These are phyloP conservation scores for Anas capensis DNA, from an alignment of 2,797 vertebrate genomes.

Conservation along the genomic window DNA sequence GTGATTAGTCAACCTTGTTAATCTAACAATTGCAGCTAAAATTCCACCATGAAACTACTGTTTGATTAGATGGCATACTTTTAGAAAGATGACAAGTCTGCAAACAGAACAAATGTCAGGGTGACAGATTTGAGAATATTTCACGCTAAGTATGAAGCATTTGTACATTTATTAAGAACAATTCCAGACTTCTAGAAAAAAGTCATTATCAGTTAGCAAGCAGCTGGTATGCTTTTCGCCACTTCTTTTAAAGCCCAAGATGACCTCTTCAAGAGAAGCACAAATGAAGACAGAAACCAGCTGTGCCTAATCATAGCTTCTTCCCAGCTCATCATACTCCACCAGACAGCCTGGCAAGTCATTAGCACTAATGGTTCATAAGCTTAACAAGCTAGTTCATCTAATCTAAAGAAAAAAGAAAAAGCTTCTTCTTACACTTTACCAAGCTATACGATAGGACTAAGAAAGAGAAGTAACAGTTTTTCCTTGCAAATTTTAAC, in stretches of 20 bases:
- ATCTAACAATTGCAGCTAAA: background rate
- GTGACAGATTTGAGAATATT: background rate
- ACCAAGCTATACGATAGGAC: fast-evolving
- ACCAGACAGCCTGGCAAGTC: background rate
- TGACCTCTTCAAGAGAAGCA: background rate
- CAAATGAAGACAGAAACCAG: background rate
- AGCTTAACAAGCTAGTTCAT: background rate
- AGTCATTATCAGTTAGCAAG: background rate
- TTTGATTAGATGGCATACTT: background rate
- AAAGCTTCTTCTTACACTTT: background rate
- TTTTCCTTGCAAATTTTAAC: background rate
- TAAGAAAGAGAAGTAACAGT: background rate
- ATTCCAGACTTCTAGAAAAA: background rate
- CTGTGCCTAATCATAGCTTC: background rate
- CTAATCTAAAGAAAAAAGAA: background rate
- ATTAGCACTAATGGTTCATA: background rate
- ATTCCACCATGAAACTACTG: background rate
- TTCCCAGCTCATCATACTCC: background rate
- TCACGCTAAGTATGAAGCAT: background rate
- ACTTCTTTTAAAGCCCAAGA: background rate
- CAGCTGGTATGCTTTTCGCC: background rate
- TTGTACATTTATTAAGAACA: background rate
- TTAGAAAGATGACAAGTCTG: slow-evolving; percentile 22
- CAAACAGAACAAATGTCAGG: slow-evolving; percentile 20
- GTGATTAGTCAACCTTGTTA: background rate